Percentiles rank a stretch among this genome's conserved stretches.
phyloP scores from a whole-genome alignment of 2,888 invertebrate genomes.

The Fragum fragum region DNA sequence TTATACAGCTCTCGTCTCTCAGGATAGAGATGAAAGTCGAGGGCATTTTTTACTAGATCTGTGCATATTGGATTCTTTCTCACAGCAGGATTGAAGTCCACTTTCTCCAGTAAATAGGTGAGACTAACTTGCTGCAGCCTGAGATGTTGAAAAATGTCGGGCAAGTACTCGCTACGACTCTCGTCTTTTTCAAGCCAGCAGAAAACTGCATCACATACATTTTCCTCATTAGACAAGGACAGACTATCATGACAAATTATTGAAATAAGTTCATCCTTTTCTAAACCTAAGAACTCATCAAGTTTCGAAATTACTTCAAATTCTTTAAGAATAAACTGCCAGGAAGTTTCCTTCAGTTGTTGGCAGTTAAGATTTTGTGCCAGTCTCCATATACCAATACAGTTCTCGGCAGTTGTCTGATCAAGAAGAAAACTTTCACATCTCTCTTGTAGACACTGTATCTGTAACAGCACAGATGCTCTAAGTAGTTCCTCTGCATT shows the following conservation, averaged over 20 bases:
- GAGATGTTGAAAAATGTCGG: constrained; percentile 67
- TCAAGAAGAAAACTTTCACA: constrained; percentile 70
- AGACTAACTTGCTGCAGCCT: constrained; percentile 68
- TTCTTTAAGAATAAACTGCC: constrained; percentile 66
- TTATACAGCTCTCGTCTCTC: constrained; percentile 61
- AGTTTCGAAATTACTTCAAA: constrained; percentile 69
- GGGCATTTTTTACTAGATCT: constrained; percentile 59
- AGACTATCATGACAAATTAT: constrained; percentile 66
- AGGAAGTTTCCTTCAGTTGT: constrained; percentile 64
- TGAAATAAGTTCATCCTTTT: constrained; percentile 70
- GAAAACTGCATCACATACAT: constrained; percentile 70
- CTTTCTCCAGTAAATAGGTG: constrained; percentile 68
- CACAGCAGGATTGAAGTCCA: constrained; percentile 63
- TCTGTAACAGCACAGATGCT: constrained; percentile 69
- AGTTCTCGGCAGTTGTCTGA: constrained; percentile 70
- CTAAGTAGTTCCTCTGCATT: constrained; percentile 70
- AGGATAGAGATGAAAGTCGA: constrained; percentile 66
- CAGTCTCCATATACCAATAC: constrained; percentile 71
- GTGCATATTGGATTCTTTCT: constrained; percentile 59
- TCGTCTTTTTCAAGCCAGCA: constrained; percentile 71
- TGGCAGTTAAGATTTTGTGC: constrained; percentile 63
- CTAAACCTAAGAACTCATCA: constrained; percentile 68
- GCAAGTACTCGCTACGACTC: constrained; percentile 54
- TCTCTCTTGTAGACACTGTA: constrained; percentile 61
- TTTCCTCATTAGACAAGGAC: constrained; percentile 68